phyloP scores from a whole-genome alignment of 2,888 invertebrate genomes.

The Tineola bisselliella region DNA sequence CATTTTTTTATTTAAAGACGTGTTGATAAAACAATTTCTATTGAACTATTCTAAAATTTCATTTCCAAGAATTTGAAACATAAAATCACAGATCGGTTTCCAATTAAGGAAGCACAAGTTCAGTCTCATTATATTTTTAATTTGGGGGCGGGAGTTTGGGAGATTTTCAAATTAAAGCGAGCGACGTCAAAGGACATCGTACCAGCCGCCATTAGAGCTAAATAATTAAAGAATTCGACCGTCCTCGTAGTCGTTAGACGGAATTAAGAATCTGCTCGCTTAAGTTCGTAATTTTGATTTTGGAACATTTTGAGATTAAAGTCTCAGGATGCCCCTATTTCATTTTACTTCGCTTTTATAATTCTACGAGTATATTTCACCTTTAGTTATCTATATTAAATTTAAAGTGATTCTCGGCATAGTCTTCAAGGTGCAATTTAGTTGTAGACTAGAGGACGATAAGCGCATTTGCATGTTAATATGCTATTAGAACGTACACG shows the following conservation, averaged over 20 bases:
- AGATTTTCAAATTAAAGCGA: conserved; percentile 63
- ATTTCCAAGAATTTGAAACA: not conserved
- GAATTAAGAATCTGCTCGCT: conserved; percentile 50
- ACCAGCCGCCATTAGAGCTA: conserved; percentile 60
- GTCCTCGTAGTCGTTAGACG: conserved; percentile 57
- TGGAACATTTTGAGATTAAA: conserved; percentile 15
- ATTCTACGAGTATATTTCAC: not conserved
- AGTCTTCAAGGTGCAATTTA: conserved; percentile 11
- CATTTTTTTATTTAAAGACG: not conserved
- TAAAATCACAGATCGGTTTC: conserved; percentile 56
- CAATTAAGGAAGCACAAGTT: conserved; percentile 62
- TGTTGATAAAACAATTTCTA: not conserved
- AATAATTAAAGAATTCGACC: conserved; percentile 67
- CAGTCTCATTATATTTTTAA: conserved; percentile 68
- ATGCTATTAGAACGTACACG: conserved; percentile 12
- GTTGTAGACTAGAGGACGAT: conserved; percentile 12
- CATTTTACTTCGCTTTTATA: not conserved
- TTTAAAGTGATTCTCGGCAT: not conserved
- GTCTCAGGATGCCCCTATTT: conserved; percentile 3
- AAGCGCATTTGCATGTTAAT: conserved; percentile 14
- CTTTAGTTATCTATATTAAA: not conserved
- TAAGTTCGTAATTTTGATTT: conserved; percentile 55
- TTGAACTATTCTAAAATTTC: not conserved
- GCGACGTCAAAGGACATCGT: conserved; percentile 63
- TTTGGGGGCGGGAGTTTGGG: conserved; percentile 42